These are phyloP conservation scores for Heliothis subflexa DNA, from an alignment of 1,140 invertebrate genomes.

Conservation along the genomic window DNA sequence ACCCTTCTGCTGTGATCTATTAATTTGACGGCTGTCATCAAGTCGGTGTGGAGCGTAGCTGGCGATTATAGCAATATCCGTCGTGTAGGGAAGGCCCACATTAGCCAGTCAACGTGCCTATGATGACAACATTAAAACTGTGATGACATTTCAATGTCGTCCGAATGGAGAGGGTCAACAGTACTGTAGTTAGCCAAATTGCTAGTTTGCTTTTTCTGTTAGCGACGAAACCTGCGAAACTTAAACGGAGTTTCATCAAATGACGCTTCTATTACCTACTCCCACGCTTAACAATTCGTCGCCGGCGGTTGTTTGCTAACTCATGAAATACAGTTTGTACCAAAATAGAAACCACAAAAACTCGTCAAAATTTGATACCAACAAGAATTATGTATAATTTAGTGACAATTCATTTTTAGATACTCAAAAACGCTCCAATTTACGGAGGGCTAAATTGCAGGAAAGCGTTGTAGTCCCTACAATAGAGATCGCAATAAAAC, in stretches of 20 bases:
- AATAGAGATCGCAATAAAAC: constrained; percentile 6
- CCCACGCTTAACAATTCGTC: background rate
- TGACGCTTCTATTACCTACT: background rate
- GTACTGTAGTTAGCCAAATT: background rate
- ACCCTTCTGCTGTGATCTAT: background rate
- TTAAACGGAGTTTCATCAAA: background rate
- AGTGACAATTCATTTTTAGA: background rate
- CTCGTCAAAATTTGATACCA: no score
- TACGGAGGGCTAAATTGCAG: background rate
- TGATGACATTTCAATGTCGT: constrained; percentile 25
- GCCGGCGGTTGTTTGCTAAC: background rate
- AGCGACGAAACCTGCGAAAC: no score
- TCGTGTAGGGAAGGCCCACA: background rate
- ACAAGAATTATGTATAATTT: background rate
- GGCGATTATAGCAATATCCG: background rate
- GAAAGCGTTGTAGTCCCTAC: background rate
- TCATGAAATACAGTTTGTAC: background rate
- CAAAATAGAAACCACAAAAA: background rate
- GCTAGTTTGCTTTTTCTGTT: background rate
- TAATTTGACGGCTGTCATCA: background rate
- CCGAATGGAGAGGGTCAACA: background rate
- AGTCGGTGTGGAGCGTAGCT: background rate
- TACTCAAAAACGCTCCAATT: background rate
- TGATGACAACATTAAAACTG: constrained; percentile 8
- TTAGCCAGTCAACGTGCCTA: background rate